phyloP scores from a whole-genome alignment of 2,888 invertebrate species.

The Yponomeuta plumbellus region DNA sequence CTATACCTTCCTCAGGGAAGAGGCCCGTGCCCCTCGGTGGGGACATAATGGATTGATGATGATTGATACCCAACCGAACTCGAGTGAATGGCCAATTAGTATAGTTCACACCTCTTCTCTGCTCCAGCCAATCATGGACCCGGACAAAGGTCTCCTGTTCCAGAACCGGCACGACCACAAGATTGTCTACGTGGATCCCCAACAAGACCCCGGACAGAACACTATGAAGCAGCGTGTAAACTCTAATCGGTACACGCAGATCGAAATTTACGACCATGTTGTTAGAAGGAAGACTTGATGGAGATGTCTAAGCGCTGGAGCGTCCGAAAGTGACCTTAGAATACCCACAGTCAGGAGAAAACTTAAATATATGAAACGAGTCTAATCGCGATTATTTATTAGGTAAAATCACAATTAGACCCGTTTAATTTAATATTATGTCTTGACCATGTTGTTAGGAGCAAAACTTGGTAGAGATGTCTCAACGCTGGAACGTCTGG shows the following conservation, averaged over 20 bases:
- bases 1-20: no score
- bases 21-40: no score
- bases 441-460: slow-evolving; percentile 86
- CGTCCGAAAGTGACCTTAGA: neutral
- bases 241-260: slow-evolving; percentile 82
- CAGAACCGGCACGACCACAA: slow-evolving; percentile 89
- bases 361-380: no score
- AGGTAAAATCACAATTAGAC: no score
- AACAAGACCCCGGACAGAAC: slow-evolving; percentile 79
- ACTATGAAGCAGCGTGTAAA: slow-evolving; percentile 79
- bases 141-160: slow-evolving; percentile 83
- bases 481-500: neutral
- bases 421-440: neutral
- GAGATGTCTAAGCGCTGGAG: neutral
- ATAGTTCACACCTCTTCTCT: neutral
- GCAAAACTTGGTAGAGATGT: slow-evolving; percentile 52
- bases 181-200: slow-evolving; percentile 83
- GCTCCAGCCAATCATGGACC: slow-evolving; percentile 79
- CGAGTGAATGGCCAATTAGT: neutral
- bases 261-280: slow-evolving; percentile 88
- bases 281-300: slow-evolving; percentile 75
- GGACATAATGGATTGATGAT: no score
- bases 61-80: no score
- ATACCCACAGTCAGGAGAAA: no score
- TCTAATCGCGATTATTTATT: no score